These are phyloP conservation scores for Drepana arcuata DNA, from an alignment of 1,140 invertebrate genomes.

Conservation along the genomic window DNA sequence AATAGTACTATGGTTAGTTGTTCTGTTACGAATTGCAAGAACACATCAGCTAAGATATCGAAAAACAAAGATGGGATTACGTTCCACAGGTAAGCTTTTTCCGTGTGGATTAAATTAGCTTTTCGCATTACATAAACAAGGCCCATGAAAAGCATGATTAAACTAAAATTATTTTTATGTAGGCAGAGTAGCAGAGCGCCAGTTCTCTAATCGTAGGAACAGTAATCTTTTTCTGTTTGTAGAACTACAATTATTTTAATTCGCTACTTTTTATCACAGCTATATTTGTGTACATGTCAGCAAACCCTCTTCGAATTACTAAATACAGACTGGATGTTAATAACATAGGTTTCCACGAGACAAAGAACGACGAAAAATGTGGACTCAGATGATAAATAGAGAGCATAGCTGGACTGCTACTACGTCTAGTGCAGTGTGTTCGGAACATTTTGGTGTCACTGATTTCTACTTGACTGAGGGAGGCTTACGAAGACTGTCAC, in stretches of 20 bases:
- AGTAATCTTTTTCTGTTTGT: no score
- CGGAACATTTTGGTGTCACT: constrained; percentile 38
- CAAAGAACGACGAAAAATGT: constrained; percentile 27
- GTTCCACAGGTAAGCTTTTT: constrained; percentile 43
- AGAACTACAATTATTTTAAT: no score
- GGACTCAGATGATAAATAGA: constrained; percentile 45
- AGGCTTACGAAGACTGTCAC: constrained; percentile 32
- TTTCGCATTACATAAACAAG: no score
- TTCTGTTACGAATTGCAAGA: constrained; percentile 35
- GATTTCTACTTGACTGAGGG: constrained; percentile 47
- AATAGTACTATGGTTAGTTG: constrained; percentile 34
- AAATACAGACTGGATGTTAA: no score
- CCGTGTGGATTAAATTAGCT: no score
- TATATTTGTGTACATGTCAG: not conserved
- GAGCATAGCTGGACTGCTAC: constrained; percentile 33
- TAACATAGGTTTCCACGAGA: constrained; percentile 51
- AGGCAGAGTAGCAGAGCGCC: no score
- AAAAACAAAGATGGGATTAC: constrained; percentile 50
- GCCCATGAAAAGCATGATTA: no score
- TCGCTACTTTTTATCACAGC: no score
- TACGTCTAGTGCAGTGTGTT: constrained; percentile 41
- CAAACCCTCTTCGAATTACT: not conserved
- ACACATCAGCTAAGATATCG: constrained; percentile 40
- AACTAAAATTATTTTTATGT: no score
- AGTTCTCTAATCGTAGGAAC: no score